Evolutionary conservation across 35 echinoderm and acorn worm genomes (phyloP).

Genomic region (Stichopus chloronotus): DNA sequence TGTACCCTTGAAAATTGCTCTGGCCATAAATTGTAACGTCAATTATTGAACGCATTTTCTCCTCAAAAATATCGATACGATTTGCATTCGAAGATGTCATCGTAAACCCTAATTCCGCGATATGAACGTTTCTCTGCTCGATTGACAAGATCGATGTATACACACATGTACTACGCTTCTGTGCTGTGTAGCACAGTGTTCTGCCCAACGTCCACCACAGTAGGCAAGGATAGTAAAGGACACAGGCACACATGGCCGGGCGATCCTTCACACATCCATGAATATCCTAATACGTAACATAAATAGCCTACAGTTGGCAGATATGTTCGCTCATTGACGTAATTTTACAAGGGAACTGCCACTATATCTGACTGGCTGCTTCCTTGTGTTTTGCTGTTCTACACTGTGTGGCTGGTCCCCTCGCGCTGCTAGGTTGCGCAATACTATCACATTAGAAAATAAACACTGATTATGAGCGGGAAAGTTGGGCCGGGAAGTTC

Average conservation of each 20-base stretch:
- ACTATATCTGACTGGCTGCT: constrained; percentile 26
- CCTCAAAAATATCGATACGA: not conserved
- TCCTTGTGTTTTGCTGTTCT: constrained; percentile 16
- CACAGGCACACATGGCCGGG: not conserved
- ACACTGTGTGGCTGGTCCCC: constrained; percentile 1
- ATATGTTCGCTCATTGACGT: not conserved
- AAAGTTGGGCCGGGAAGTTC: constrained; percentile 8
- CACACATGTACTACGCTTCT: not conserved
- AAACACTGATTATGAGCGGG: constrained; percentile 24
- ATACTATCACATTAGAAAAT: constrained; percentile 5
- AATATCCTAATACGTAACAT: constrained; percentile 24
- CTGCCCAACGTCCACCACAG: too few species aligned
- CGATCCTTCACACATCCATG: not conserved
- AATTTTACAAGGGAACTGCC: constrained; percentile 31
- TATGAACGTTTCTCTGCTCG: too few species aligned
- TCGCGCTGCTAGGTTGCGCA: not conserved
- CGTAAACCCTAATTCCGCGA: not conserved
- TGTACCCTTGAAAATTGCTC: too few species aligned
- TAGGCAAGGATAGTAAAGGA: not conserved
- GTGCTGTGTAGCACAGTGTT: not conserved
- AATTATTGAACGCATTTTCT: constrained; percentile 3
- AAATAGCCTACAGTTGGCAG: constrained; percentile 18
- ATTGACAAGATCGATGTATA: not conserved
- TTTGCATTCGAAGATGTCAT: not conserved
- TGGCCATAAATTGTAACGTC: not conserved